Evolutionary conservation across 1,140 invertebrate species (phyloP).

Genomic region (Ganaspis sp.): DNA sequence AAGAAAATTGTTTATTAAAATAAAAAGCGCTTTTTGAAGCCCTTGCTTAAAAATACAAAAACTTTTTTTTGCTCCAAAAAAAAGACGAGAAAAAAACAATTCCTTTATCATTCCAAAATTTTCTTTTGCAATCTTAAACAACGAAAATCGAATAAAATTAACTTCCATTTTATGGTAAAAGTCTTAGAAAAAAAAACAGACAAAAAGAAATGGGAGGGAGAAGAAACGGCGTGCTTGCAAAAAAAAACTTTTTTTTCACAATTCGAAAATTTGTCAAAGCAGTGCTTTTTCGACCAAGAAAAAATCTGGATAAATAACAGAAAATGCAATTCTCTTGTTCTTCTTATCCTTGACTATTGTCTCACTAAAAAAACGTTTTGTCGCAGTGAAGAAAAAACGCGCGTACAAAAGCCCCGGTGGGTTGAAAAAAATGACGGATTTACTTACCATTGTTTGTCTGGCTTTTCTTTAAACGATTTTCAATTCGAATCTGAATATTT

Average conservation of each 20-base stretch:
- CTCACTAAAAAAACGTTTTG: neutral
- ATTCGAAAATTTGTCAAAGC: neutral
- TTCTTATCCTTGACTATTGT: neutral
- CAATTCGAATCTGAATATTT: neutral
- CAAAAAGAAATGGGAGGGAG: slow-evolving; percentile 8
- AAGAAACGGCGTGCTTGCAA: slow-evolving; percentile 3
- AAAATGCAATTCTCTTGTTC: neutral
- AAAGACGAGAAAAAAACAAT: neutral
- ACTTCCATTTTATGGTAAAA: slow-evolving; percentile 4
- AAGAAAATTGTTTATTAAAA: neutral
- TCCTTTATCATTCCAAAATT: neutral
- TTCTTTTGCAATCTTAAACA: neutral
- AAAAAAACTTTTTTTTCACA: slow-evolving; percentile 1
- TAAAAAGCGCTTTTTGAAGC: no score
- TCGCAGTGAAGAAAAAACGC: neutral
- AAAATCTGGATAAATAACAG: no score
- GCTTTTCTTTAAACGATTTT: slow-evolving; percentile 1
- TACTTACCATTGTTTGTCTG: neutral
- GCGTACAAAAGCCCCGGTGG: slow-evolving; percentile 7
- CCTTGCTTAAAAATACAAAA: neutral
- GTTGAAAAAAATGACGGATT: neutral
- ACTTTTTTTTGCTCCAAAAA: neutral
- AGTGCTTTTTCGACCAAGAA: neutral
- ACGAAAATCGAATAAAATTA: neutral
- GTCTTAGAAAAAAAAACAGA: slow-evolving; percentile 1